Evolutionary conservation across 2,888 invertebrate species (phyloP).

Genomic region (Zonitis immaculata): DNA sequence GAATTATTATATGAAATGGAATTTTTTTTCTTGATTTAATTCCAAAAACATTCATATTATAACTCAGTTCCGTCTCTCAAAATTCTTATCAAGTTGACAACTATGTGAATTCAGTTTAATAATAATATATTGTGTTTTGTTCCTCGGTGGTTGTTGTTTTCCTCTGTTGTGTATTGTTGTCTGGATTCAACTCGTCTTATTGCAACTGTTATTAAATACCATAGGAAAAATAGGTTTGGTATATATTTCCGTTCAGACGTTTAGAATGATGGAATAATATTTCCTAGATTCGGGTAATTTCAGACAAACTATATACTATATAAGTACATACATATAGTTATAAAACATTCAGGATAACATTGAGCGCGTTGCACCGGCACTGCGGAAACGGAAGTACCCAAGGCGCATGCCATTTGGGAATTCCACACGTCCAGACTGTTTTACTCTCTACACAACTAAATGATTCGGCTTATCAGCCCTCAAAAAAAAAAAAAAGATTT

Average conservation of each 20-base stretch:
- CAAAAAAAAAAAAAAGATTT: background rate
- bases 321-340: too few species aligned
- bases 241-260: constrained; percentile 24
- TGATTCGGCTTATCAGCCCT: background rate
- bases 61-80: background rate
- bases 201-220: constrained; percentile 14
- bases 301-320: constrained; percentile 7
- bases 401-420: constrained; percentile 24
- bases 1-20: too few species aligned
- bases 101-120: background rate
- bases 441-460: background rate
- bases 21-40: too few species aligned
- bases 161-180: background rate
- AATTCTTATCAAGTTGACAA: background rate
- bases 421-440: constrained; percentile 20
- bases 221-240: constrained; percentile 23
- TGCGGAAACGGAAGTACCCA: constrained; percentile 24
- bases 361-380: constrained; percentile 27
- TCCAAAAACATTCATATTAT: background rate
- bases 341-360: constrained; percentile 22
- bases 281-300: constrained; percentile 27
- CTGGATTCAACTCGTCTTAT: constrained; percentile 1
- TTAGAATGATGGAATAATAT: constrained; percentile 17
- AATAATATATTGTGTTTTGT: background rate
- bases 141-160: background rate